A percentile compares a stretch with the other conserved stretches of the same genome.
Evolutionary conservation across 1,140 invertebrate genomes (phyloP).

Genomic region (Drosophila biarmipes): DNA sequence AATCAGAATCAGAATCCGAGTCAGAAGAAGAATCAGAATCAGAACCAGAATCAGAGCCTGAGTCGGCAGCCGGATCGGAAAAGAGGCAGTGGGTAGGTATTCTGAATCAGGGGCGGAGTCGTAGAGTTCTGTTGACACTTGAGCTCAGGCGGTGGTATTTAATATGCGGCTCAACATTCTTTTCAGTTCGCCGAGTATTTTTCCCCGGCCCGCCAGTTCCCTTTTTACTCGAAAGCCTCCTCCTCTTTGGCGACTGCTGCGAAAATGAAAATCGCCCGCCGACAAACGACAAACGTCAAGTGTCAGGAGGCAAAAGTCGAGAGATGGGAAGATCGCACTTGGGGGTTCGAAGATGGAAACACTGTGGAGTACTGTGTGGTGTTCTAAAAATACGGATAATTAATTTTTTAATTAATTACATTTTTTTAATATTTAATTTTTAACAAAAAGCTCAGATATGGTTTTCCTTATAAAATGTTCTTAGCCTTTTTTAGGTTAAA

Average conservation of each 20-base stretch:
- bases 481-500: too few species aligned
- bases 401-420: too few species aligned
- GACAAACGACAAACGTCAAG: conserved; percentile 69
- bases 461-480: too few species aligned
- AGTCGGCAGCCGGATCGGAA: too few species aligned
- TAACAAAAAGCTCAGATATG: background rate
- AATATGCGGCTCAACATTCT: conserved; percentile 81
- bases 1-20: conserved; percentile 2
- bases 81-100: too few species aligned
- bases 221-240: conserved; percentile 14
- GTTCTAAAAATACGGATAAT: too few species aligned
- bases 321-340: background rate
- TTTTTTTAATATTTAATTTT: too few species aligned
- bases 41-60: too few species aligned
- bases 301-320: conserved; percentile 39
- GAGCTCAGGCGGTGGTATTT: conserved; percentile 82
- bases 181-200: conserved; percentile 66
- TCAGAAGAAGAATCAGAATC: conserved; percentile 5
- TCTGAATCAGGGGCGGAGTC: conserved; percentile 16
- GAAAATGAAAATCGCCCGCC: conserved; percentile 73
- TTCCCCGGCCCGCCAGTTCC: conserved; percentile 13
- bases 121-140: conserved; percentile 72
- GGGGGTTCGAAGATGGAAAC: background rate
- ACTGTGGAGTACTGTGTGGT: too few species aligned
- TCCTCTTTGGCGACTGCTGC: conserved; percentile 48